Conservation (phyloP, 2,113 vertebrate genomes). For the Equus quagga region DNA sequence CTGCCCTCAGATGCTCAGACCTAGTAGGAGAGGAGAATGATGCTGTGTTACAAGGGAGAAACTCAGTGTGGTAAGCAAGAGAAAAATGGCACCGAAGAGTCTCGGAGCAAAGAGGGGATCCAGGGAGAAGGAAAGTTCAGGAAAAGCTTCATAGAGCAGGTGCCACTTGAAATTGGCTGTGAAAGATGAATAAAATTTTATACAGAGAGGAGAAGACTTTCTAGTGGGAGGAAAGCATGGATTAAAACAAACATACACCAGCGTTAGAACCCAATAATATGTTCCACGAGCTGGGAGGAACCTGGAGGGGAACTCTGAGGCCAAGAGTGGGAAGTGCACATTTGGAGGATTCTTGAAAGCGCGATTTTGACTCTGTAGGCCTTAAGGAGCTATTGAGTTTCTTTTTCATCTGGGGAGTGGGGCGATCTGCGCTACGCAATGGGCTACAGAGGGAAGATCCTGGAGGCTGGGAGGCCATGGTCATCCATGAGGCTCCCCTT, state of each 20-base stretch:
- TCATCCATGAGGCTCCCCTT: neutral
- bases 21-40: fast-evolving
- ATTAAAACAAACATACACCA: neutral
- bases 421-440: neutral
- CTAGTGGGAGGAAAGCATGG: neutral
- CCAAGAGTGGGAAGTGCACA: neutral
- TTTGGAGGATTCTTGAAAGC: neutral
- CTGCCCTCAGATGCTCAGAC: neutral
- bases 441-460: neutral
- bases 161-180: neutral
- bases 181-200: neutral
- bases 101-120: neutral
- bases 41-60: neutral
- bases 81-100: neutral
- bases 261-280: fast-evolving
- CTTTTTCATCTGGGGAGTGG: neutral
- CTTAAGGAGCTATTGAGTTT: neutral
- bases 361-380: neutral
- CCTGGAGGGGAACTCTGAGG: neutral
- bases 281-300: neutral
- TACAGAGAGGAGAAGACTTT: neutral
- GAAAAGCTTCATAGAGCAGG: neutral
- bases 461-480: neutral
- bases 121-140: too few relatives aligned
- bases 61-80: neutral